Evolutionary conservation across 2,797 vertebrate species (phyloP).

Genomic region (Pipistrellus nathusii): DNA sequence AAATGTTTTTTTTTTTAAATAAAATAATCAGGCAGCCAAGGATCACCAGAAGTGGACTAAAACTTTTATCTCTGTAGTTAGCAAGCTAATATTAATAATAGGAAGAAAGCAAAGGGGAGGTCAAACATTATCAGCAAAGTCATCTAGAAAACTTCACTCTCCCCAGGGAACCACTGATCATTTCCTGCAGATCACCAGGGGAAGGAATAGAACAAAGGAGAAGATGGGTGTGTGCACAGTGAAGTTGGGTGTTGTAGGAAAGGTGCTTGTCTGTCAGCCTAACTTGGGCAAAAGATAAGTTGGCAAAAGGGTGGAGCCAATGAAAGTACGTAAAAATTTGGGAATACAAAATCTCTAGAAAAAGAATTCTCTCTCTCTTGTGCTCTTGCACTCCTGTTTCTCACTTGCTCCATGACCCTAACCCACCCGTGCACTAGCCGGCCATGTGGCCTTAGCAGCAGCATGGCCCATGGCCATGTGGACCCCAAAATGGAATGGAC

Average conservation of each 20-base stretch:
- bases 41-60: not conserved
- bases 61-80: not conserved
- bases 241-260: not conserved
- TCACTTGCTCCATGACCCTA: not conserved
- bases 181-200: not conserved
- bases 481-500: not conserved
- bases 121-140: not conserved
- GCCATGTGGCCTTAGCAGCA: not conserved
- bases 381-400: not conserved
- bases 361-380: not conserved
- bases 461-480: not conserved
- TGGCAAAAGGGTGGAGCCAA: not conserved
- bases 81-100: not conserved
- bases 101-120: not conserved
- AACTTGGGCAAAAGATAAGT: not conserved
- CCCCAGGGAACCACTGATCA: not conserved
- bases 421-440: not conserved
- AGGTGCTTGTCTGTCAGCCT: not conserved
- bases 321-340: not conserved
- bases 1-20: too few species aligned
- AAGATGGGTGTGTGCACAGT: not conserved
- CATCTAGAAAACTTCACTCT: not conserved
- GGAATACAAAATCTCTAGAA: not conserved
- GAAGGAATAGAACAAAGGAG: not conserved
- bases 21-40: not conserved